A percentile compares a stretch with the other conserved stretches of the same genome.
Evolutionary conservation across 2,797 vertebrate genomes (phyloP).

Genomic region (Sebastes dallii): DNA sequence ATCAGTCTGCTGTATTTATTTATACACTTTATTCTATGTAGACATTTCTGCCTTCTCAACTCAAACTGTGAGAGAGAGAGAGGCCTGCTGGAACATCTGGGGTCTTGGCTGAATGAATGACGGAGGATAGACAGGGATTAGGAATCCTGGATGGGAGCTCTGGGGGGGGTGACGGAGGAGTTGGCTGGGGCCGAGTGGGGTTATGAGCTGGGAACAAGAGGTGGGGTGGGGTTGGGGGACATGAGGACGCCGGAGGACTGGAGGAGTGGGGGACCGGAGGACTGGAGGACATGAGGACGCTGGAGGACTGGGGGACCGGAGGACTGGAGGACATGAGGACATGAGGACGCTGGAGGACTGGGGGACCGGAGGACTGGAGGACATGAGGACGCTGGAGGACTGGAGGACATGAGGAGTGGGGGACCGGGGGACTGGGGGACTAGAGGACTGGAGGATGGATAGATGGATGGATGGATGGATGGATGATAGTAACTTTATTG

Average conservation of each 20-base stretch:
- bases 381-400: too few relatives aligned
- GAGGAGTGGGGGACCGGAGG: too few relatives aligned
- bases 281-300: too few relatives aligned
- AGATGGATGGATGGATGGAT: too few relatives aligned
- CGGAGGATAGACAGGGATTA: slow-evolving; percentile 61
- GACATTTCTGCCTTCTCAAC: slow-evolving; percentile 20
- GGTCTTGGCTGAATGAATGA: slow-evolving; percentile 66
- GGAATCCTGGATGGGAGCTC: slow-evolving; percentile 34
- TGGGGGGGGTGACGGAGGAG: slow-evolving; percentile 34
- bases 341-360: background rate
- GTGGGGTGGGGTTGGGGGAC: slow-evolving; percentile 4
- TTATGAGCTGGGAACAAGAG: slow-evolving; percentile 34
- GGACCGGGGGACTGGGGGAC: too few relatives aligned
- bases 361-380: background rate
- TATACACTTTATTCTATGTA: background rate
- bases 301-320: too few relatives aligned
- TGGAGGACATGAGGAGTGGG: too few relatives aligned
- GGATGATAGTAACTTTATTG: too few relatives aligned
- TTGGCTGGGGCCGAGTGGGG: slow-evolving; percentile 6
- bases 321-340: background rate
- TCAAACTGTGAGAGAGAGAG: slow-evolving; percentile 57
- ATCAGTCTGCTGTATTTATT: slow-evolving; percentile 20
- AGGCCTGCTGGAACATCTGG: slow-evolving; percentile 62
- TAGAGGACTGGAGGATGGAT: too few relatives aligned
- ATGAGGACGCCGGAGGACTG: too few relatives aligned